Conservation (phyloP, 2,888 invertebrate genomes). For the Epirrhoe tristata region DNA sequence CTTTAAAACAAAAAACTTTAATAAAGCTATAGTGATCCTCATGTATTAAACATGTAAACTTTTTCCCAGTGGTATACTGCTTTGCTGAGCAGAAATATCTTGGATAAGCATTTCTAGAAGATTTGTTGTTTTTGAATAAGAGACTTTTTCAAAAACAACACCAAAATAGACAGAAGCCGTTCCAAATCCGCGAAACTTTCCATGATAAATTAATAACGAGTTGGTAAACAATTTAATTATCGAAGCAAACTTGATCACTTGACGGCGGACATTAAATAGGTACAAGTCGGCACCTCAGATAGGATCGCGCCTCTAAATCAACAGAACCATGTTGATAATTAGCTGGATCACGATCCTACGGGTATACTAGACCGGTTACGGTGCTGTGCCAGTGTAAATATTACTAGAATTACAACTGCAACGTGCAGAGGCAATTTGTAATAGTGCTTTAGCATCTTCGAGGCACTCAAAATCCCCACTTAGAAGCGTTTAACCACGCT, state of each 20-base stretch:
- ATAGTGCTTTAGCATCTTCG: too few species aligned
- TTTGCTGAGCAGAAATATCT: too few species aligned
- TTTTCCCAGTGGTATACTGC: too few species aligned
- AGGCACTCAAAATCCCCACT: too few species aligned
- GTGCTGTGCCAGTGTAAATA: background rate
- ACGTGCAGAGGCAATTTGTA: too few species aligned
- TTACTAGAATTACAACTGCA: conserved; percentile 3
- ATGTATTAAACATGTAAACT: too few species aligned
- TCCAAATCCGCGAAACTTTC: conserved; percentile 22
- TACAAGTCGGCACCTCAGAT: conserved; percentile 35
- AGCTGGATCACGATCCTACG: conserved; percentile 34
- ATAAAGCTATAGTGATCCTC: too few species aligned
- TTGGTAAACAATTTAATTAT: conserved; percentile 34
- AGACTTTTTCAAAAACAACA: background rate
- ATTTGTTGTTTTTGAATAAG: too few species aligned
- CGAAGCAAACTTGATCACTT: conserved; percentile 36
- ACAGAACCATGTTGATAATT: conserved; percentile 38
- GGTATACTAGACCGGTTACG: conserved; percentile 5
- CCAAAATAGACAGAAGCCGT: conserved; percentile 26
- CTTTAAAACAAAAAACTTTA: background rate
- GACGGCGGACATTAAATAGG: conserved; percentile 33
- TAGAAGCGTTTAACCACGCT: too few species aligned
- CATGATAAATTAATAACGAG: conserved; percentile 33
- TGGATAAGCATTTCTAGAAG: too few species aligned
- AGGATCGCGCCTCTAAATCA: conserved; percentile 36